These are phyloP conservation scores for Rhinichthys osculus DNA, from an alignment of 2,797 vertebrate genomes.

Conservation along the genomic window DNA sequence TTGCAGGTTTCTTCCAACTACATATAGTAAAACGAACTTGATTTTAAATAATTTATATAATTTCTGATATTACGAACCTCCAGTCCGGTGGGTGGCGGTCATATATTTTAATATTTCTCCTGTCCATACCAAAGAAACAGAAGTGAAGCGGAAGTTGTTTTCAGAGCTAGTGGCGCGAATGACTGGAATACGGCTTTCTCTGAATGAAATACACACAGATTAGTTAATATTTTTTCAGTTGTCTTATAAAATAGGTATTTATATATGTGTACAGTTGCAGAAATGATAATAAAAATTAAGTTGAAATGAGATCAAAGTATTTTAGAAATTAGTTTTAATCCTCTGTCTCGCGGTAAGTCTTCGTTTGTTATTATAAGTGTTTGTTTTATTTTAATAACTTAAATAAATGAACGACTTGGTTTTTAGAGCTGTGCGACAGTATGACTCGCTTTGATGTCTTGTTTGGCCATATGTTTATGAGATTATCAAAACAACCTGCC, in stretches of 20 bases:
- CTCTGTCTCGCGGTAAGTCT: slow-evolving; percentile 2
- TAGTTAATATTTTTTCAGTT: neutral
- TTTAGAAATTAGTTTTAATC: slow-evolving; percentile 14
- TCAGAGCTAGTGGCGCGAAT: slow-evolving; percentile 41
- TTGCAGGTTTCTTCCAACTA: neutral
- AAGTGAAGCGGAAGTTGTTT: slow-evolving; percentile 32
- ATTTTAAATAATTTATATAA: neutral
- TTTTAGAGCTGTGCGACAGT: neutral
- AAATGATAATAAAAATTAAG: neutral
- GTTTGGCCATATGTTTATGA: neutral
- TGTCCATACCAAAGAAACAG: neutral
- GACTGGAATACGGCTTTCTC: neutral
- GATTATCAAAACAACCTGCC: neutral
- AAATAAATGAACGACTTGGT: no score
- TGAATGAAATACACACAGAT: neutral
- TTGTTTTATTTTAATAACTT: neutral
- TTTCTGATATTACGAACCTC: neutral
- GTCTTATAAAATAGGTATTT: neutral
- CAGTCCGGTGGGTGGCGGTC: slow-evolving; percentile 24
- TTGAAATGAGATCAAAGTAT: neutral
- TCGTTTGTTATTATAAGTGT: neutral
- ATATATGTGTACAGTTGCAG: neutral
- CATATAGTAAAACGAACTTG: neutral
- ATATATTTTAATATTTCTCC: neutral
- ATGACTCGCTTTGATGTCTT: neutral